These are phyloP conservation scores for Hylaeus volcanicus DNA, from an alignment of 1,140 invertebrate species.

Conservation along the genomic window DNA sequence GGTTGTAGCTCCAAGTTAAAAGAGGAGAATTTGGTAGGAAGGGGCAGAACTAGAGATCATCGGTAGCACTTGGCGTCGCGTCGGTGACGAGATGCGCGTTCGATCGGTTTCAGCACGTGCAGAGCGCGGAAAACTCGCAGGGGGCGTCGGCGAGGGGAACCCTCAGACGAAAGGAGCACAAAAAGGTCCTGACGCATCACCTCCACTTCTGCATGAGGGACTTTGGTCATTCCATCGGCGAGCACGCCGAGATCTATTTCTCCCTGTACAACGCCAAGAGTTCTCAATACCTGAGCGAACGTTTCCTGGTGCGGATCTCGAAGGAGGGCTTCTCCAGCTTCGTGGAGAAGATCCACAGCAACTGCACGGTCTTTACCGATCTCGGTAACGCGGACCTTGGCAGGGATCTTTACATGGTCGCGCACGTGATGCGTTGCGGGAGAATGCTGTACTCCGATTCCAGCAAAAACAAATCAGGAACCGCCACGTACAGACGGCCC, in stretches of 20 bases:
- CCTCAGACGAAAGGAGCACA: slow-evolving; percentile 84
- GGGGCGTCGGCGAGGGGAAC: slow-evolving; percentile 89
- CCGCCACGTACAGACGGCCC: slow-evolving; percentile 86
- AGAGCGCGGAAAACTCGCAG: slow-evolving; percentile 89
- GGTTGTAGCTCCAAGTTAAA: no score
- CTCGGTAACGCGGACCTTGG: slow-evolving; percentile 90
- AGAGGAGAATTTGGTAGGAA: no score
- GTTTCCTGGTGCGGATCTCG: slow-evolving; percentile 92
- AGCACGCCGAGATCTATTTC: slow-evolving; percentile 93
- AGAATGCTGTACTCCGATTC: slow-evolving; percentile 92
- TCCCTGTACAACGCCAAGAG: slow-evolving; percentile 91
- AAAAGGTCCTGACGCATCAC: slow-evolving; percentile 89
- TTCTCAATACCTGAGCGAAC: slow-evolving; percentile 88
- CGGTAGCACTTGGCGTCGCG: no score
- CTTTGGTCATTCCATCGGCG: slow-evolving; percentile 91
- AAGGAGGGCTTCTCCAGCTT: slow-evolving; percentile 95
- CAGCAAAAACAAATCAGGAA: slow-evolving; percentile 84
- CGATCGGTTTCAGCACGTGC: slow-evolving; percentile 83
- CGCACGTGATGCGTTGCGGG: slow-evolving; percentile 93
- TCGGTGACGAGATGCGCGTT: neutral
- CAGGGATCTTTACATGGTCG: slow-evolving; percentile 91
- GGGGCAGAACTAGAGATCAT: no score
- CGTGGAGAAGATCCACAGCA: slow-evolving; percentile 92
- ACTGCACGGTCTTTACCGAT: slow-evolving; percentile 94
- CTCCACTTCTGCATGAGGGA: slow-evolving; percentile 93